Evolutionary conservation across 2,113 vertebrate species (phyloP).

Genomic region (Myxocyprinus asiaticus): DNA sequence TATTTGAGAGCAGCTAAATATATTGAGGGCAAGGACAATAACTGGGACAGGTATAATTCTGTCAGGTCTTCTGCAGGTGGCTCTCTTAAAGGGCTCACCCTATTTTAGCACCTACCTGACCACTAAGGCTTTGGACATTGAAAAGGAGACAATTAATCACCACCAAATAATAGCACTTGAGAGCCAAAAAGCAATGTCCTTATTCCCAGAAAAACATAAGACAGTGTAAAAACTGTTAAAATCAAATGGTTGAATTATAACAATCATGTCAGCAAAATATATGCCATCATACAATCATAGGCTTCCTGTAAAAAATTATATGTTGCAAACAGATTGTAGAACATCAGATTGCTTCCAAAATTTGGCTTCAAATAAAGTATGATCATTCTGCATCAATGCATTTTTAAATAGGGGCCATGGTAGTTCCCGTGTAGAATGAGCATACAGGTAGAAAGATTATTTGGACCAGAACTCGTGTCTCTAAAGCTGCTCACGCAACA

Average conservation of each 20-base stretch:
- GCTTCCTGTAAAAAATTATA: neutral
- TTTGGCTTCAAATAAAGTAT: neutral
- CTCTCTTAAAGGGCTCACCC: slow-evolving; percentile 38
- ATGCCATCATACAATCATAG: neutral
- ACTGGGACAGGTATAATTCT: slow-evolving; percentile 48
- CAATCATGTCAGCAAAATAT: neutral
- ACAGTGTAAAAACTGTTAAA: neutral
- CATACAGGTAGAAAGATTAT: neutral
- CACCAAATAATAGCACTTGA: neutral
- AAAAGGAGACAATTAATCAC: neutral
- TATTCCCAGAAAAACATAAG: neutral
- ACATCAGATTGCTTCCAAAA: neutral
- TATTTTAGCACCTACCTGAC: slow-evolving; percentile 36
- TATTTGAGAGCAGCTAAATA: slow-evolving; percentile 37
- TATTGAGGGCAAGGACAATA: slow-evolving; percentile 48
- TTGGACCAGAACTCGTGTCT: too few relatives aligned
- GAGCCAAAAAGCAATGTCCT: neutral
- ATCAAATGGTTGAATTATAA: neutral
- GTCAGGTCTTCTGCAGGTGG: slow-evolving; percentile 32
- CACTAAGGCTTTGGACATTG: slow-evolving; percentile 18
- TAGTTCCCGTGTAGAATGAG: neutral
- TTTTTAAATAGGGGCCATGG: neutral
- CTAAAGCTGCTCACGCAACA: too few relatives aligned
- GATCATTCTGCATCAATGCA: neutral
- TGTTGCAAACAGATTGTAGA: neutral